These are phyloP conservation scores for Ctenochaetus hawaiiensis DNA, from an alignment of 2,797 vertebrate genomes.

Conservation along the genomic window DNA sequence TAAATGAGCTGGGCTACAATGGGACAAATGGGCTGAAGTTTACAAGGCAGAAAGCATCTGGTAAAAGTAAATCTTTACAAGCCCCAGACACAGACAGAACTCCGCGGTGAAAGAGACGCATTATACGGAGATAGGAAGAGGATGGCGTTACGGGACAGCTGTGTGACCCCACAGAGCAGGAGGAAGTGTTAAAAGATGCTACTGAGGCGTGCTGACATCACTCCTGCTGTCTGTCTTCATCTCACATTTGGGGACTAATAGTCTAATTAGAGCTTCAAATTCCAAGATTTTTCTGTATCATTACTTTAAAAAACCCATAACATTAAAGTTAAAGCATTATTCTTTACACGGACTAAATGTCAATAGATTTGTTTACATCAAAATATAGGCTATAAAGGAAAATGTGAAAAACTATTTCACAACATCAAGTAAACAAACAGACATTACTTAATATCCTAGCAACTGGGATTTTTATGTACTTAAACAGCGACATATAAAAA, in stretches of 20 bases:
- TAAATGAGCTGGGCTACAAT: slow-evolving; percentile 61
- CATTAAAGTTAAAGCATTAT: neutral
- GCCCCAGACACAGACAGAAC: slow-evolving; percentile 44
- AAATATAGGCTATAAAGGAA: neutral
- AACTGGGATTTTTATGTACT: neutral
- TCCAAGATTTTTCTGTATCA: neutral
- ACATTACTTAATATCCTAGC: neutral
- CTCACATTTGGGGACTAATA: neutral
- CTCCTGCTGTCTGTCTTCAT: neutral
- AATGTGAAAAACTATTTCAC: neutral
- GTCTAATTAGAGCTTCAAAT: neutral
- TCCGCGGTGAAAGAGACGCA: slow-evolving; percentile 29
- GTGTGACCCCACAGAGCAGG: slow-evolving; percentile 50
- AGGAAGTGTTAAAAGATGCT: slow-evolving; percentile 63
- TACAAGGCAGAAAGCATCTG: slow-evolving; percentile 73
- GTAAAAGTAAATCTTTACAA: slow-evolving; percentile 73
- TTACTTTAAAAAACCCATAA: neutral
- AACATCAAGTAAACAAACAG: neutral
- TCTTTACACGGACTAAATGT: neutral
- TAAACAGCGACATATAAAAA: neutral
- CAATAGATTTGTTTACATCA: neutral
- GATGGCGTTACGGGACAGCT: slow-evolving; percentile 74
- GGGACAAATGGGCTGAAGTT: slow-evolving; percentile 66
- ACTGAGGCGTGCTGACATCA: slow-evolving; percentile 31
- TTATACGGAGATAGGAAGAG: slow-evolving; percentile 57